Evolutionary conservation across 2,888 invertebrate species (phyloP).

Genomic region (Heteromurus nitidus): DNA sequence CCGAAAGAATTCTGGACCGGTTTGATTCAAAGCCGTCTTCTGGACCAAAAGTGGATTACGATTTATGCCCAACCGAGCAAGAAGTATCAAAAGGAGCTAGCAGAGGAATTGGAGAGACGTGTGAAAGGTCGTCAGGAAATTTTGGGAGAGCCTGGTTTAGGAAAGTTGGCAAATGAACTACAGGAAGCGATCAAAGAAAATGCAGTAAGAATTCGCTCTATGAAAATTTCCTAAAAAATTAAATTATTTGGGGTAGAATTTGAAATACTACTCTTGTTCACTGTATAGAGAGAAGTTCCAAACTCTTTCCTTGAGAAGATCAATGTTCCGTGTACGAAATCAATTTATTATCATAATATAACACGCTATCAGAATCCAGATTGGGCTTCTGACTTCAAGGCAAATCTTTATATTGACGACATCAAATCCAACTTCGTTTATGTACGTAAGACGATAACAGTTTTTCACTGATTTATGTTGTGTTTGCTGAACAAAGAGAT

Average conservation of each 20-base stretch:
- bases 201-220: slow-evolving; percentile 77
- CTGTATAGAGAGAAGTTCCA: slow-evolving; percentile 81
- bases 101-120: slow-evolving; percentile 84
- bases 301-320: slow-evolving; percentile 83
- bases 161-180: slow-evolving; percentile 80
- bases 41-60: slow-evolving; percentile 70
- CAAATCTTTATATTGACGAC: slow-evolving; percentile 80
- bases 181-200: slow-evolving; percentile 84
- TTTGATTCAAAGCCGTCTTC: slow-evolving; percentile 65
- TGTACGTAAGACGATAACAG: slow-evolving; percentile 78
- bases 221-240: not conserved
- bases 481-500: slow-evolving; percentile 19
- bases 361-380: slow-evolving; percentile 67
- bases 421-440: slow-evolving; percentile 89
- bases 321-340: slow-evolving; percentile 84
- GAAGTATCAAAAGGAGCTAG: slow-evolving; percentile 78
- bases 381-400: slow-evolving; percentile 68
- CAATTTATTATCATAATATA: slow-evolving; percentile 73
- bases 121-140: slow-evolving; percentile 81
- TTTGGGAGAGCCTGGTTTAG: slow-evolving; percentile 84
- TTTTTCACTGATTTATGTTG: not conserved
- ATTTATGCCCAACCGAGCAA: slow-evolving; percentile 69
- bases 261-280: not conserved
- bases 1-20: slow-evolving; percentile 66
- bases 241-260: not conserved